These are phyloP conservation scores for Cyanoderma ruficeps DNA, from an alignment of 2,113 vertebrate genomes.

Conservation along the genomic window DNA sequence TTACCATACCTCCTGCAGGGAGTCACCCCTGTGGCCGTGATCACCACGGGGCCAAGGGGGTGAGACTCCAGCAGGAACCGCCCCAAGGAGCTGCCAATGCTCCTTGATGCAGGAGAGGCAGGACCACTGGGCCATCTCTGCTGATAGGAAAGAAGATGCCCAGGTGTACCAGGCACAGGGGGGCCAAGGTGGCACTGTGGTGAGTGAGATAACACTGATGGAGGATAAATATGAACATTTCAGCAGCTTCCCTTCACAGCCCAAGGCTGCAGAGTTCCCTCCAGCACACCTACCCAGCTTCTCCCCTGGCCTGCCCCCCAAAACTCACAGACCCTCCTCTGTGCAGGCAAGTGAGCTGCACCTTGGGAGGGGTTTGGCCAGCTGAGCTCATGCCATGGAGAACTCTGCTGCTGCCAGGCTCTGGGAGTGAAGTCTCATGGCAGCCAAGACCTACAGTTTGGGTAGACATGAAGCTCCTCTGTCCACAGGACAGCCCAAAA, in stretches of 20 bases:
- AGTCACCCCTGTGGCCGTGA: rapidly evolving
- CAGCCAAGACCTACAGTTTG: background rate
- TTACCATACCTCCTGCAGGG: background rate
- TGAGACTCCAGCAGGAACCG: background rate
- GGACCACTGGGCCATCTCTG: background rate
- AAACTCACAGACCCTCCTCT: background rate
- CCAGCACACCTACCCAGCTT: background rate
- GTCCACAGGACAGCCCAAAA: background rate
- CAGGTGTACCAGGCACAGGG: background rate
- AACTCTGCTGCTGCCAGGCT: background rate
- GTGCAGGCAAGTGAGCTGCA: background rate
- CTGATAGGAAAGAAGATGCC: background rate
- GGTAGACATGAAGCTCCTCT: background rate
- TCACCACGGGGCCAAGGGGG: background rate
- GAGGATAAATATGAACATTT: background rate
- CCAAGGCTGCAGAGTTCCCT: background rate
- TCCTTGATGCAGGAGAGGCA: background rate
- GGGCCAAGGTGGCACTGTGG: background rate
- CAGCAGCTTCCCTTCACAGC: background rate
- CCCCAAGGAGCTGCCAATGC: background rate
- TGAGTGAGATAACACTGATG: background rate
- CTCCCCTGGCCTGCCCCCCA: background rate
- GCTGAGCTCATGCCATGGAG: background rate
- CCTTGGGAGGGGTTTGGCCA: background rate
- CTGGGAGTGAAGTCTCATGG: background rate